Evolutionary conservation across 2,888 invertebrate genomes (phyloP).

Genomic region (Priocnemis perturbator): DNA sequence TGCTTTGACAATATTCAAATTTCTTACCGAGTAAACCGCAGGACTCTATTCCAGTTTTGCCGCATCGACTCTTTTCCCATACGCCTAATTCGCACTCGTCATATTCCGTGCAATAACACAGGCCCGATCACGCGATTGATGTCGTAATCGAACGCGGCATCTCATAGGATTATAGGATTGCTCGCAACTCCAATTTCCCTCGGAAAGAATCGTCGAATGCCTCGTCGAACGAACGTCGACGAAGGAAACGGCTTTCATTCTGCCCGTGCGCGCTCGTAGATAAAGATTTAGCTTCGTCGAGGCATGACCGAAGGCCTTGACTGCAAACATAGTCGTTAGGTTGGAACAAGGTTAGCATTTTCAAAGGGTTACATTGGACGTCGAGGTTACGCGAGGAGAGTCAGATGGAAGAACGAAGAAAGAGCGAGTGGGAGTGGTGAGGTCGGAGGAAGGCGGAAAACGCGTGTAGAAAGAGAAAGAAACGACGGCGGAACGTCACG

Average conservation of each 20-base stretch:
- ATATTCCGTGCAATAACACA: not conserved
- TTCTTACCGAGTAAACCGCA: no score
- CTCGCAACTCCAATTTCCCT: not conserved
- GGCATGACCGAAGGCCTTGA: constrained; percentile 7
- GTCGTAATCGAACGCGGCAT: constrained; percentile 1
- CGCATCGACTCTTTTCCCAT: no score
- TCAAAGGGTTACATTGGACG: constrained; percentile 14
- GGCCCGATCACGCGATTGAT: not conserved
- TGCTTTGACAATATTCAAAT: no score
- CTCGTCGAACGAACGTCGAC: not conserved
- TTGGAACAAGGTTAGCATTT: constrained; percentile 15
- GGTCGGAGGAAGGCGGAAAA: not conserved
- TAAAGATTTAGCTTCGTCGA: constrained; percentile 5
- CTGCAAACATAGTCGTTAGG: constrained; percentile 27
- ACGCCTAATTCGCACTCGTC: not conserved
- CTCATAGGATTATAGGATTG: not conserved
- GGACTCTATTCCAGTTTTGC: no score
- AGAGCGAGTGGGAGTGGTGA: no score
- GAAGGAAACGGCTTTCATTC: no score
- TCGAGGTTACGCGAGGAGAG: not conserved
- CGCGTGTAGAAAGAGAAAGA: not conserved
- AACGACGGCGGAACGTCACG: not conserved
- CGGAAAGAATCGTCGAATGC: not conserved
- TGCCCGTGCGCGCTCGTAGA: no score
- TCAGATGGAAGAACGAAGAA: not conserved